Evolutionary conservation across 2,797 vertebrate genomes (phyloP).

Genomic region (Oreonectes daqikongensis): DNA sequence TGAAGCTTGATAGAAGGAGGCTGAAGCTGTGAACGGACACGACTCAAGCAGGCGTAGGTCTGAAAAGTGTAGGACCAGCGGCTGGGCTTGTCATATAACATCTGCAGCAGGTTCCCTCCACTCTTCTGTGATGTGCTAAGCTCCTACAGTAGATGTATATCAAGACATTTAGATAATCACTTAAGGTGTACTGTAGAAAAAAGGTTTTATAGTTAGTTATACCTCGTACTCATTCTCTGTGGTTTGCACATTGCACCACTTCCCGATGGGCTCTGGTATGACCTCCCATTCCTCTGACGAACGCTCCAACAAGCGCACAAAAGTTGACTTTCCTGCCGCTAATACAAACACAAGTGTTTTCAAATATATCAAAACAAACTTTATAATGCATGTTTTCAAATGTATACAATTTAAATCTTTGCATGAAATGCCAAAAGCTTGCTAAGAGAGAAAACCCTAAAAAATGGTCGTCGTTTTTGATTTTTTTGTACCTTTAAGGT

Average conservation of each 20-base stretch:
- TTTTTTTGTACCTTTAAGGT: background rate
- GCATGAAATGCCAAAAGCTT: background rate
- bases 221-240: slow-evolving; percentile 73
- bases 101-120: slow-evolving; percentile 87
- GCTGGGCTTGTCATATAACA: slow-evolving; percentile 83
- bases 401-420: background rate
- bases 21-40: slow-evolving; percentile 81
- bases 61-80: slow-evolving; percentile 89
- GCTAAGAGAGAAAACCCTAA: background rate
- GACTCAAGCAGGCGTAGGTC: slow-evolving; percentile 82
- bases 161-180: background rate
- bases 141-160: slow-evolving; percentile 68
- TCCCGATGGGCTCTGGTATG: slow-evolving; percentile 80
- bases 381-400: background rate
- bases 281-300: slow-evolving; percentile 78
- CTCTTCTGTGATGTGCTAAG: slow-evolving; percentile 86
- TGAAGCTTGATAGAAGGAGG: slow-evolving; percentile 75
- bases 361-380: background rate
- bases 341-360: background rate
- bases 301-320: slow-evolving; percentile 73
- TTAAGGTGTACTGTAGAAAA: background rate
- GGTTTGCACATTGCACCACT: slow-evolving; percentile 81
- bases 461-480: background rate
- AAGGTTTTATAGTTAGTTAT: background rate
- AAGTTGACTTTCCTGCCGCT: slow-evolving; percentile 73